These are phyloP conservation scores for Monopterus albus DNA, from an alignment of 2,113 vertebrate genomes.

Conservation along the genomic window DNA sequence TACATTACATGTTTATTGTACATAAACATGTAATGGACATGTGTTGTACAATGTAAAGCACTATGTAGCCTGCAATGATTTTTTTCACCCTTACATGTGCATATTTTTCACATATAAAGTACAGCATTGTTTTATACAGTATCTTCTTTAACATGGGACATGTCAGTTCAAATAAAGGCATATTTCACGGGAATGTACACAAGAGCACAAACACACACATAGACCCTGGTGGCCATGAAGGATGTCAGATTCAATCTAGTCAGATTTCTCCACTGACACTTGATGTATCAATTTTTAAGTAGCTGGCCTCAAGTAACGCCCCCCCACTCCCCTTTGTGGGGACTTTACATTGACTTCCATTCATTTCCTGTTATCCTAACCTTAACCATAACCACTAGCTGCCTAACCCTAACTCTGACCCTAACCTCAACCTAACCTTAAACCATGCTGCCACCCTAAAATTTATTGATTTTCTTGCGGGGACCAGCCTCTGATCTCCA, in stretches of 20 bases:
- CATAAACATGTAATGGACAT: no score
- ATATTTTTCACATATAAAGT: not conserved
- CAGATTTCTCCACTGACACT: conserved; percentile 75
- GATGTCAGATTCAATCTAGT: conserved; percentile 73
- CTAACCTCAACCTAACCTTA: no score
- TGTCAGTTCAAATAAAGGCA: conserved; percentile 35
- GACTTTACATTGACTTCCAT: no score
- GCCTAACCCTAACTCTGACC: no score
- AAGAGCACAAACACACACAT: conserved; percentile 56
- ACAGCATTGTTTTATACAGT: no score
- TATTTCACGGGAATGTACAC: conserved; percentile 59
- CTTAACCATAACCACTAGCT: no score
- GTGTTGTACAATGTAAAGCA: not conserved
- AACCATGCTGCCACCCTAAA: no score
- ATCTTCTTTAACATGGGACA: conserved; percentile 8
- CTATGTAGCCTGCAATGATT: no score
- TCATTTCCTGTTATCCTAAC: no score
- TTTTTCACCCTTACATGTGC: not conserved
- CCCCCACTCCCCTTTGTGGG: no score
- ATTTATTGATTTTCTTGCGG: no score
- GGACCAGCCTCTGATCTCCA: no score
- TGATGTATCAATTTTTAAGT: conserved; percentile 83
- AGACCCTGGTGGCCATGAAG: conserved; percentile 64
- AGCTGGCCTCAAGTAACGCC: conserved; percentile 62
- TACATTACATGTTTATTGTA: not conserved